phyloP scores from a whole-genome alignment of 2,888 invertebrate species.

The Melinaea menophilus region DNA sequence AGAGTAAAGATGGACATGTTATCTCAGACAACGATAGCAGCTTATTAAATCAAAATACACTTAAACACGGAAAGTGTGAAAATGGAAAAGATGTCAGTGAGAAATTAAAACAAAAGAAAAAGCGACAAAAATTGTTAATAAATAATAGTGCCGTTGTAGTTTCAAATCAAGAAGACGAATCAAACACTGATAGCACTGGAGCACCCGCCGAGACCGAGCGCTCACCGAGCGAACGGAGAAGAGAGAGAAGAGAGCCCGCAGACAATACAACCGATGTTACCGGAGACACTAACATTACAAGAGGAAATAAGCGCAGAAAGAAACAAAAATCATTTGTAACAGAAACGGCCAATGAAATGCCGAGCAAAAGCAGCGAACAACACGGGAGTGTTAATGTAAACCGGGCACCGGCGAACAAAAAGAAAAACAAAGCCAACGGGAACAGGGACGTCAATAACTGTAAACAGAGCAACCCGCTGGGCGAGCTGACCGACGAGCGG shows the following conservation, averaged over 20 bases:
- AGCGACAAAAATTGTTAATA: slow-evolving; percentile 20
- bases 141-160: slow-evolving; percentile 22
- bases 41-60: neutral
- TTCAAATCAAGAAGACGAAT: slow-evolving; percentile 20
- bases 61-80: slow-evolving; percentile 12
- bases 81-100: slow-evolving; percentile 24
- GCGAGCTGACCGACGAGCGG: slow-evolving; percentile 84
- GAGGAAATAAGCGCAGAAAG: slow-evolving; percentile 23
- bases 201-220: too few relatives aligned
- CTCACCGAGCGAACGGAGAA: too few relatives aligned
- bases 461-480: slow-evolving; percentile 48
- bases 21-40: slow-evolving; percentile 29
- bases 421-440: slow-evolving; percentile 34
- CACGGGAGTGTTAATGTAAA: slow-evolving; percentile 34
- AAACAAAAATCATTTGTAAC: slow-evolving; percentile 15
- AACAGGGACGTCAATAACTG: neutral
- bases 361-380: slow-evolving; percentile 7
- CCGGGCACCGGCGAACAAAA: slow-evolving; percentile 38
- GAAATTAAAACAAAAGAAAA: slow-evolving; percentile 31
- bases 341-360: slow-evolving; percentile 4
- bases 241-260: too few relatives aligned
- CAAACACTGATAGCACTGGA: slow-evolving; percentile 27
- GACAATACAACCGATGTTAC: too few relatives aligned
- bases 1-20: slow-evolving; percentile 18
- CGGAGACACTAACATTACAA: too few relatives aligned